Conservation (phyloP, 1,140 invertebrate species). For the Drosophila punjabiensis region DNA sequence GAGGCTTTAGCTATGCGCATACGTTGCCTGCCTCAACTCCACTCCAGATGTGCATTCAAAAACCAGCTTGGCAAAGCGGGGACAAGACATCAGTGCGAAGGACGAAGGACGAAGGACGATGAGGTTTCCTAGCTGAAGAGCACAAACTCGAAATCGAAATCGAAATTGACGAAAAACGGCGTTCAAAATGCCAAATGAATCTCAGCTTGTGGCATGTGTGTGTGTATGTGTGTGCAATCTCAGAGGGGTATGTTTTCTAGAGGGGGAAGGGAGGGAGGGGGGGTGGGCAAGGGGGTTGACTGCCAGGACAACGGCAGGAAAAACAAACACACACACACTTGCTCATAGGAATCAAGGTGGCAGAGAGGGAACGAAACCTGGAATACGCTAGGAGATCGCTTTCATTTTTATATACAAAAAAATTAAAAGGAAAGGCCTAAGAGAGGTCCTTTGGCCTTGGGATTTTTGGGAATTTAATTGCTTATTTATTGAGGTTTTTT, state of each 20-base stretch:
- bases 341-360: neutral
- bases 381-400: neutral
- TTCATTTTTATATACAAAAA: neutral
- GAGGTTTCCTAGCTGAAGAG: slow-evolving; percentile 25
- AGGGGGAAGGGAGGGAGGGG: neutral
- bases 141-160: slow-evolving; percentile 41
- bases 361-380: neutral
- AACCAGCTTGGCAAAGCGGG: slow-evolving; percentile 5
- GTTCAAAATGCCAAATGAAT: slow-evolving; percentile 58
- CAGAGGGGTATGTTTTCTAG: slow-evolving; percentile 2
- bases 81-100: neutral
- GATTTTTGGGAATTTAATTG: neutral
- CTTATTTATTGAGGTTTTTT: neutral
- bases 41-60: slow-evolving; percentile 40
- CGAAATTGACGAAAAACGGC: slow-evolving; percentile 56
- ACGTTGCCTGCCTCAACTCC: slow-evolving; percentile 21
- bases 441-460: neutral
- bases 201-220: slow-evolving; percentile 48
- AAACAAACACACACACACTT: slow-evolving; percentile 1
- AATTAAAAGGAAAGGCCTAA: neutral
- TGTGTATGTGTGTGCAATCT: slow-evolving; percentile 6
- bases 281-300: too few species aligned
- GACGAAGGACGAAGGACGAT: neutral
- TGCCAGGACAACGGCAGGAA: slow-evolving; percentile 1
- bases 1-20: slow-evolving; percentile 50